Evolutionary conservation across 2,797 vertebrate species (phyloP), one percentile per base, ranked within the genome.

Genomic region (Centropyge bicolor): DNA sequence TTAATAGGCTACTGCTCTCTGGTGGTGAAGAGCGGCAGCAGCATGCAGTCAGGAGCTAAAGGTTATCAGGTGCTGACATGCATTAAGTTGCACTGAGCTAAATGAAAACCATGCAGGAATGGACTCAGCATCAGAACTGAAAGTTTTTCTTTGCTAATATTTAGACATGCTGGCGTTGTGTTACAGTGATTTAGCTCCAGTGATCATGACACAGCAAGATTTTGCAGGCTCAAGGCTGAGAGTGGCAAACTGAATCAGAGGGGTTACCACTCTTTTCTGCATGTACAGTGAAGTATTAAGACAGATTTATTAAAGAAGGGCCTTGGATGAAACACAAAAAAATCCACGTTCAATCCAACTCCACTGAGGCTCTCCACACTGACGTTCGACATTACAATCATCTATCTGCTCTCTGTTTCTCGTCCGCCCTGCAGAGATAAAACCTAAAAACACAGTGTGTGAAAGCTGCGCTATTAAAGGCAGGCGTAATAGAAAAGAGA

Each of bases 1-100:
- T 76, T 68, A 76, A 89, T 71, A 74, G 62, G 8, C 78, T 88
- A 89, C 91, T 92, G 90, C 91, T 19, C 91, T 86, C 92, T 93
- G 71, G 80, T 93, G 92, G 92, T 65, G 76, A 80, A 81, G 27
- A 70, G 36, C 10, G 16, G 81, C 31, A 81, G 52, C 62, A 80
- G 62, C 80, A 83, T 3, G 16, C n/a, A n/a, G n/a, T 8, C 43
- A 82, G 46, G 40, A 67, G 17, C 13, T 55, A 35, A 46, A 75
- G 45, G 40, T 65, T 22, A 72, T 35, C 31, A 62, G 35, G 45
- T n/a, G 35, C 3, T 24, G 61, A 56, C 16, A 41, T 59, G 24
- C 3, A 43, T 66, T 10, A 40, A 41, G 17, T 16, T 62, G 56
- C 40, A 61, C 6, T 31, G 45, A 46, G 24, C 48, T 6, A 45